A percentile compares a stretch with the other conserved stretches of the same genome.
phyloP scores from a whole-genome alignment of 2,113 vertebrate genomes.

The Notechis scutatus region DNA sequence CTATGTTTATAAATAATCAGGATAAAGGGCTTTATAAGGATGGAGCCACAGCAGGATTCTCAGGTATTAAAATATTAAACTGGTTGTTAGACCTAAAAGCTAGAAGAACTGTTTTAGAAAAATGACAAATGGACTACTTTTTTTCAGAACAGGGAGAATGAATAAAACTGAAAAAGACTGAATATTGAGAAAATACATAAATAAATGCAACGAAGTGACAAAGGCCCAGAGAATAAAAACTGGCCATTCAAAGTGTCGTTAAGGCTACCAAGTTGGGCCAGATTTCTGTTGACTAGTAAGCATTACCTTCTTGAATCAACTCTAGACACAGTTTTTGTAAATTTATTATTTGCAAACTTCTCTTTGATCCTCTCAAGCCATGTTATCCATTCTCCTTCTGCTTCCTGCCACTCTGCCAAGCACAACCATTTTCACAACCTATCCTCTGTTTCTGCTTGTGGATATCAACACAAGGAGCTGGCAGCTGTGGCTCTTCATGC shows the following conservation, averaged over 20 bases:
- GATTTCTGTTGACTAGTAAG: background rate
- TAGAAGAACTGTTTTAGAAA: background rate
- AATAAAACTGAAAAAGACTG: background rate
- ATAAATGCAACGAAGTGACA: background rate
- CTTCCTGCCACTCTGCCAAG: background rate
- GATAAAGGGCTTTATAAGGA: background rate
- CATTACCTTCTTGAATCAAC: background rate
- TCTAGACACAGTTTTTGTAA: background rate
- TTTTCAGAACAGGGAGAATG: background rate
- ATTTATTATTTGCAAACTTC: background rate
- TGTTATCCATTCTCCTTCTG: background rate
- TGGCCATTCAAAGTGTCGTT: background rate
- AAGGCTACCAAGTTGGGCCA: background rate
- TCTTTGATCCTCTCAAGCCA: background rate
- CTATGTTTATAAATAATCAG: background rate
- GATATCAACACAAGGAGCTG: background rate
- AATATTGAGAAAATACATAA: background rate
- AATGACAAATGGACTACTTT: background rate
- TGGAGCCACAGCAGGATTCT: background rate
- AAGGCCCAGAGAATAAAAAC: background rate
- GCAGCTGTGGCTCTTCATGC: background rate
- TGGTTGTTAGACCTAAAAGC: background rate
- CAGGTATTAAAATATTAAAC: background rate
- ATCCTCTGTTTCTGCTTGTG: background rate
- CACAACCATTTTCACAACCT: background rate